Base-by-base conservation (phyloP, 1,140 invertebrate species). In the Theocolax elegans region DNA sequence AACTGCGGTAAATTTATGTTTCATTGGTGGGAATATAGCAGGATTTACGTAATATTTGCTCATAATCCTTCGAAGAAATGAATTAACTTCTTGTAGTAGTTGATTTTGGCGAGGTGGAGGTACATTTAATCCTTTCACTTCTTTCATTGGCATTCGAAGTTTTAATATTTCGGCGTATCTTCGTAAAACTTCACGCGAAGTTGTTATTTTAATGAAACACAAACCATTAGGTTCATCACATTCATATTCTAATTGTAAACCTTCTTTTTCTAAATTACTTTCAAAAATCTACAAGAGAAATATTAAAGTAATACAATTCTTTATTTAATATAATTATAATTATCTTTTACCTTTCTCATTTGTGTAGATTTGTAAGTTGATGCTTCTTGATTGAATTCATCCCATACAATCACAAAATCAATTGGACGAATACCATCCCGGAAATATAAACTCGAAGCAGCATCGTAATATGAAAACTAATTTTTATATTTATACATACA, bases 141-240 rank as follows among this genome's bases (percentile, higher is more conserved):
- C 91, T 88, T 94, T 95, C 90, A 99, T 96, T 13, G 97, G 96
- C 93, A 98, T 94, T 83, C 96, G 90, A 29, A 99, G 88, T 82
- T 97, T 97, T 75, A 98, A 88, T 76, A 98, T 92, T 87, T 99
- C 97, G 60, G 95, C 92, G 86, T 98, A 98, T 75, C 94, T 90
- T 72, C 91, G 89, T 49, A 99, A 83, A 4, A 99, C 94, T 79
- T 93, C 89, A 77, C 90, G 87, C 0, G 97, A 94, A 3, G 94
- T 94, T 85, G 97, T 95, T 69, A 98, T 91, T 89, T 93, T 93
- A 75, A 93, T 85, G 81, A 94, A 93, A 80, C 89, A 85, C 69
- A 92, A 76, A 73, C 90, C 87, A 77, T 88, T 86, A 67, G 88
- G 82, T 66, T 91, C 88, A 21, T 87, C 86, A 19, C 86, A 83